These are phyloP conservation scores for Mamestra configurata DNA, from an alignment of 1,140 invertebrate genomes.

Conservation along the genomic window DNA sequence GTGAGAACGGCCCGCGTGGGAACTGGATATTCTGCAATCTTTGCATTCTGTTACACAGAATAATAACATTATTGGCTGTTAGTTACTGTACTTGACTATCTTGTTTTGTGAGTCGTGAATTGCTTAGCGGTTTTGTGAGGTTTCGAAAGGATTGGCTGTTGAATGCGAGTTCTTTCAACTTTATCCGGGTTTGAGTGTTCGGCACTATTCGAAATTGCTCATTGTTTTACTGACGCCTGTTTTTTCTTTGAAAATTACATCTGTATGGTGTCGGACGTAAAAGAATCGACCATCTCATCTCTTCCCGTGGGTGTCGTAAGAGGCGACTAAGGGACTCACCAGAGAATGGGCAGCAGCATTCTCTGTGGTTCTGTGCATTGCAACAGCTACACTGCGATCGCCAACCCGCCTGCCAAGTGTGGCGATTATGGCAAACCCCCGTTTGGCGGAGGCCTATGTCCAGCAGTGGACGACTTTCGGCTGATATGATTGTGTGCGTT, in stretches of 20 bases:
- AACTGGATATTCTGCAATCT: constrained; percentile 82
- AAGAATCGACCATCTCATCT: too few relatives aligned
- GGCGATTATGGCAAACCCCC: too few relatives aligned
- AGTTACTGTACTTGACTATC: constrained; percentile 38
- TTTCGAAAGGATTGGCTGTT: constrained; percentile 4
- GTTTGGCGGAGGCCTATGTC: too few relatives aligned
- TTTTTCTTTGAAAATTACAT: neutral
- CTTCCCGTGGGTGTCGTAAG: too few relatives aligned
- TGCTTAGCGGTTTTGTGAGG: constrained; percentile 18
- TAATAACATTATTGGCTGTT: constrained; percentile 63
- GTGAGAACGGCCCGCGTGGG: constrained; percentile 62
- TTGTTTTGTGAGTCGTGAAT: neutral
- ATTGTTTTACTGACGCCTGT: neutral
- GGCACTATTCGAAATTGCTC: neutral
- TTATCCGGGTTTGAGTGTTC: neutral
- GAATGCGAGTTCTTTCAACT: neutral
- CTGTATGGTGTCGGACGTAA: too few relatives aligned
- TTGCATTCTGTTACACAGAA: constrained; percentile 75
- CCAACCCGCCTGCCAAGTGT: too few relatives aligned
- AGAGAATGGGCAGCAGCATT: too few relatives aligned
- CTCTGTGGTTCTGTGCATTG: too few relatives aligned
- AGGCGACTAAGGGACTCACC: too few relatives aligned
- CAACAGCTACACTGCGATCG: too few relatives aligned
- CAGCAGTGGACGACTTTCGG: too few relatives aligned
- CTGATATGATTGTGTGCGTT: too few relatives aligned